Conservation (phyloP, 64 coral and sea anemone species). For the Montipora capricornis region DNA sequence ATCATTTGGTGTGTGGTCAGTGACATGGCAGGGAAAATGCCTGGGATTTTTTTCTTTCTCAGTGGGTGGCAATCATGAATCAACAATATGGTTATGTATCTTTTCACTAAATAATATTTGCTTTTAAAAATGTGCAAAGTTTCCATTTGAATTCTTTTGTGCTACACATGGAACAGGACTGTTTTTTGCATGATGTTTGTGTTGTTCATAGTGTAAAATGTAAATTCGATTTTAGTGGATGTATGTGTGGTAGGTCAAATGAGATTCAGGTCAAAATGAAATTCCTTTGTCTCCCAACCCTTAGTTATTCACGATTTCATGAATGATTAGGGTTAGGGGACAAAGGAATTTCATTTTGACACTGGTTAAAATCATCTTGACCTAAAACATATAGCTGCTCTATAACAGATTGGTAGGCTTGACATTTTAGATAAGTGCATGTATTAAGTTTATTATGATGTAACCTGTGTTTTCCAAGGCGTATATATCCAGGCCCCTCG, state of each 20-base stretch:
- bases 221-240: conserved; percentile 4
- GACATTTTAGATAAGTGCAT: background rate
- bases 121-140: background rate
- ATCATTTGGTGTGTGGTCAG: no score
- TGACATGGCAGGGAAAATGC: background rate
- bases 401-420: background rate
- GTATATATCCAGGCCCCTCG: conserved; percentile 4
- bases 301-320: conserved; percentile 9
- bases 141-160: conserved; percentile 19
- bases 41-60: background rate
- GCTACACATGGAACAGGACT: background rate
- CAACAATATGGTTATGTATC: background rate
- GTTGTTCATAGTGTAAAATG: conserved; percentile 1
- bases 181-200: background rate
- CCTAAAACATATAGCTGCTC: conserved; percentile 4
- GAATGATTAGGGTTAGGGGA: no score
- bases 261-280: background rate
- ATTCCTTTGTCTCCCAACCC: background rate
- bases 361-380: conserved; percentile 4
- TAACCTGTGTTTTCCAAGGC: background rate
- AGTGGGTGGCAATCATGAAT: background rate
- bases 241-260: background rate
- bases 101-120: conserved; percentile 2
- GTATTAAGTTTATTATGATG: conserved; percentile 3
- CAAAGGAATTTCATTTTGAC: background rate